These are phyloP conservation scores for Tautogolabrus adspersus DNA, from an alignment of 2,113 vertebrate genomes.

Conservation along the genomic window DNA sequence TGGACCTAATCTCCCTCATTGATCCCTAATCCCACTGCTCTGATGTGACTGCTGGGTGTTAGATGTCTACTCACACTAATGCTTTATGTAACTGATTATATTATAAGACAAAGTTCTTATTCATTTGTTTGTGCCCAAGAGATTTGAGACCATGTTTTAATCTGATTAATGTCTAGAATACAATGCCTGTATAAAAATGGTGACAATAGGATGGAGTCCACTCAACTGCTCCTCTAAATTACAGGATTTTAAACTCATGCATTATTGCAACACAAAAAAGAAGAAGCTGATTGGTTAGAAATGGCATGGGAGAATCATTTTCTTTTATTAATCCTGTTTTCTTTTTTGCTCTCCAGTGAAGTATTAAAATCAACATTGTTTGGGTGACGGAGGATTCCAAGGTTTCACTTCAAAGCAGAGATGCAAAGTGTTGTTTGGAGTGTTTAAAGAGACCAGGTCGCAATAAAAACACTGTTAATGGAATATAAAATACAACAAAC, in stretches of 20 bases:
- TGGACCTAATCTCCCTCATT: conserved; percentile 51
- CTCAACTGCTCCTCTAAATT: neutral
- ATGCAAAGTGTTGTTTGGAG: neutral
- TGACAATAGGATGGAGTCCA: neutral
- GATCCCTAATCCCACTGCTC: conserved; percentile 34
- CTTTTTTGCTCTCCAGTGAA: conserved; percentile 29
- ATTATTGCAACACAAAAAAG: neutral
- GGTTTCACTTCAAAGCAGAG: conserved; percentile 20
- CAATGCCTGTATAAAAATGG: neutral
- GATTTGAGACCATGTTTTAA: neutral
- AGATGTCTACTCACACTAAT: conserved; percentile 34
- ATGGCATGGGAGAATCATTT: neutral
- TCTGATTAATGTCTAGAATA: neutral
- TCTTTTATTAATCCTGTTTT: neutral
- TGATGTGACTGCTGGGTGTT: conserved; percentile 32
- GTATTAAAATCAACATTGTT: conserved; percentile 23
- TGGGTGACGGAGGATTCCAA: conserved; percentile 10
- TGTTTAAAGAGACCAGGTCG: no score
- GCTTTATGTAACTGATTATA: neutral
- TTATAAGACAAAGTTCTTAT: conserved; percentile 11
- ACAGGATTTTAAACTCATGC: neutral
- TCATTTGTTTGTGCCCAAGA: neutral
- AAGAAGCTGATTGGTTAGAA: neutral
- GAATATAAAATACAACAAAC: neutral
- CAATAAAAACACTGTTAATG: no score